Percentiles rank a stretch among this genome's conserved stretches.
phyloP scores from a whole-genome alignment of 2,113 vertebrate species.

The Odontesthes bonariensis region DNA sequence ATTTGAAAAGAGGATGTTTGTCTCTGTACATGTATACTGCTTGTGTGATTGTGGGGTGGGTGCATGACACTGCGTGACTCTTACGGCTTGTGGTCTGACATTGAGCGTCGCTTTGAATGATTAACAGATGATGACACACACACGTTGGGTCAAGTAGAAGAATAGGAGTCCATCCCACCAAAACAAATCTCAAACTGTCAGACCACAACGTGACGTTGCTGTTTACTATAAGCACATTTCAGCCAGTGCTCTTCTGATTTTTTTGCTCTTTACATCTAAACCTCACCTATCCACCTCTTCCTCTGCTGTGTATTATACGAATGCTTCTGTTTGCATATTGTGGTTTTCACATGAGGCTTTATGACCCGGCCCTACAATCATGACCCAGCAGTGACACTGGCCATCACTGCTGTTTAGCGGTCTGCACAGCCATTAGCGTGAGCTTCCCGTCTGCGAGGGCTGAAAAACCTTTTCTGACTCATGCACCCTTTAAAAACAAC shows the following conservation, averaged over 20 bases:
- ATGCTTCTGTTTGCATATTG: neutral
- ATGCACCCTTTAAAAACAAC: slow-evolving; percentile 32
- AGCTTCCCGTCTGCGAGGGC: neutral
- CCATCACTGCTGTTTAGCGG: slow-evolving; percentile 4
- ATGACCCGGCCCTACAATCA: slow-evolving; percentile 9
- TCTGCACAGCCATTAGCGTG: neutral
- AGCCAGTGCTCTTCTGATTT: slow-evolving; percentile 6
- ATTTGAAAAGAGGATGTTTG: slow-evolving; percentile 60
- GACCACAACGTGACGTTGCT: slow-evolving; percentile 47
- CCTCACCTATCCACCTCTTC: neutral
- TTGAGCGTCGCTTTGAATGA: slow-evolving; percentile 30
- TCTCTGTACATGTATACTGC: neutral
- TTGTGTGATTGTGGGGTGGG: slow-evolving; percentile 28
- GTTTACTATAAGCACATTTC: slow-evolving; percentile 36
- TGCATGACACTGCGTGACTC: slow-evolving; percentile 45
- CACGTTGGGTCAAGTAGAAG: slow-evolving; percentile 2
- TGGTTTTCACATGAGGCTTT: slow-evolving; percentile 13
- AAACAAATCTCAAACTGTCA: slow-evolving; percentile 47
- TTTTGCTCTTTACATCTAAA: slow-evolving; percentile 1
- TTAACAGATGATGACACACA: slow-evolving; percentile 57
- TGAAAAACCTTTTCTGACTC: slow-evolving; percentile 40
- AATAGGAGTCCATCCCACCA: slow-evolving; percentile 21
- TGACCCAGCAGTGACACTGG: slow-evolving; percentile 22
- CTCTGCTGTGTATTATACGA: slow-evolving; percentile 4
- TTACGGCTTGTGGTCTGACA: slow-evolving; percentile 47